Conservation (phyloP, 1,140 invertebrate genomes). For the Zophobas morio region DNA sequence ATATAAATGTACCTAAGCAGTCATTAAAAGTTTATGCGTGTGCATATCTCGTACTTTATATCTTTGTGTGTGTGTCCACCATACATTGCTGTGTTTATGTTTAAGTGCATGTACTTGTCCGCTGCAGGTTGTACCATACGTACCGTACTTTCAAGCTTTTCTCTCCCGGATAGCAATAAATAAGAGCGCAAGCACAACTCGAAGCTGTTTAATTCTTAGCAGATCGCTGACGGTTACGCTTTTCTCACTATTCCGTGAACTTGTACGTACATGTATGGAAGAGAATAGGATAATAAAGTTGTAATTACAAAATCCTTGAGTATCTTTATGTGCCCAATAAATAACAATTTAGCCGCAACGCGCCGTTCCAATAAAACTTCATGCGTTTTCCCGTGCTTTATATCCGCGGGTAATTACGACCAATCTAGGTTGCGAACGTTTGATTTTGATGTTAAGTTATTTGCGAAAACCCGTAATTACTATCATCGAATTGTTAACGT, state of each 20-base stretch:
- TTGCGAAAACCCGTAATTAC: constrained; percentile 32
- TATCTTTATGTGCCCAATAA: constrained; percentile 35
- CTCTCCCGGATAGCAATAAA: constrained; percentile 12
- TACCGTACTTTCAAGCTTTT: background rate
- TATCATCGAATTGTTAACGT: constrained; percentile 42
- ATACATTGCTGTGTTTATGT: constrained; percentile 16
- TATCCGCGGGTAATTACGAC: constrained; percentile 4
- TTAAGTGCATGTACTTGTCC: constrained; percentile 19
- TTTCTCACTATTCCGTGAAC: constrained; percentile 31
- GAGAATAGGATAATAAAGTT: constrained; percentile 37
- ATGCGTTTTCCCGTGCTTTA: constrained; percentile 19
- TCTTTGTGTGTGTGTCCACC: constrained; percentile 20
- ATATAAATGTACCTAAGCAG: constrained; percentile 7
- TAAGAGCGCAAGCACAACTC: constrained; percentile 10
- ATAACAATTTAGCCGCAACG: constrained; percentile 40
- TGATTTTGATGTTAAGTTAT: constrained; percentile 22
- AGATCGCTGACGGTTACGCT: constrained; percentile 34
- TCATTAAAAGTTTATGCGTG: constrained; percentile 26
- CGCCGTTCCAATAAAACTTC: constrained; percentile 22
- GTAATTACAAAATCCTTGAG: constrained; percentile 31
- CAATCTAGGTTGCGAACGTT: constrained; percentile 17
- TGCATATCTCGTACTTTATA: constrained; percentile 13
- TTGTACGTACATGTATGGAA: constrained; percentile 37
- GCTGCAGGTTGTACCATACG: background rate
- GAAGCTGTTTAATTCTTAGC: constrained; percentile 22